Evolutionary conservation across 1,140 invertebrate species (phyloP).

Genomic region (Nephila pilipes): DNA sequence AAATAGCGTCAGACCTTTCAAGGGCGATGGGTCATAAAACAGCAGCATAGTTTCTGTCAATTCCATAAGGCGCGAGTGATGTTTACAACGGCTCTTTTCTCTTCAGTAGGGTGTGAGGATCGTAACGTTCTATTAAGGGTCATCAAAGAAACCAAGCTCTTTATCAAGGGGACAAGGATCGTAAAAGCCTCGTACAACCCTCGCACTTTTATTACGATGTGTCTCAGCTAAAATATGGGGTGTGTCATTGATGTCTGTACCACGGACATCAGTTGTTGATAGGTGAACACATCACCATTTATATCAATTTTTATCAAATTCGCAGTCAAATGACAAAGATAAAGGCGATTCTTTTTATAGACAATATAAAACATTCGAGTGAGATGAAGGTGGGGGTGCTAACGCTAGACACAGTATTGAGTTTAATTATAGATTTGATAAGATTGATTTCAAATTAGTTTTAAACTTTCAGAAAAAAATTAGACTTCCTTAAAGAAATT

Average conservation of each 20-base stretch:
- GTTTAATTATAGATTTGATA: too few relatives aligned
- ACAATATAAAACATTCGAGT: too few relatives aligned
- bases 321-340: neutral
- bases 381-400: too few relatives aligned
- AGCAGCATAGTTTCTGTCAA: neutral
- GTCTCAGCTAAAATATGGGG: neutral
- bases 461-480: too few relatives aligned
- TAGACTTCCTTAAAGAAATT: too few relatives aligned
- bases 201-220: neutral
- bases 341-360: too few relatives aligned
- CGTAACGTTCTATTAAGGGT: constrained; percentile 55
- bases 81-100: neutral
- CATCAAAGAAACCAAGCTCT: constrained; percentile 52
- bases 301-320: neutral
- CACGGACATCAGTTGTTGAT: constrained; percentile 6
- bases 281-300: constrained; percentile 2
- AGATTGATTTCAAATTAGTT: too few relatives aligned
- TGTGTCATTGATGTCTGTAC: neutral
- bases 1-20: too few relatives aligned
- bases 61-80: neutral
- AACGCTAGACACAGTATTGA: too few relatives aligned
- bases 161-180: constrained; percentile 46
- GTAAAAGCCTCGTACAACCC: constrained; percentile 15
- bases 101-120: neutral
- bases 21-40: neutral